Evolutionary conservation across 2,797 vertebrate species (phyloP), one percentile per base, ranked within the genome.

Genomic region (Knipowitschia caucasica): DNA sequence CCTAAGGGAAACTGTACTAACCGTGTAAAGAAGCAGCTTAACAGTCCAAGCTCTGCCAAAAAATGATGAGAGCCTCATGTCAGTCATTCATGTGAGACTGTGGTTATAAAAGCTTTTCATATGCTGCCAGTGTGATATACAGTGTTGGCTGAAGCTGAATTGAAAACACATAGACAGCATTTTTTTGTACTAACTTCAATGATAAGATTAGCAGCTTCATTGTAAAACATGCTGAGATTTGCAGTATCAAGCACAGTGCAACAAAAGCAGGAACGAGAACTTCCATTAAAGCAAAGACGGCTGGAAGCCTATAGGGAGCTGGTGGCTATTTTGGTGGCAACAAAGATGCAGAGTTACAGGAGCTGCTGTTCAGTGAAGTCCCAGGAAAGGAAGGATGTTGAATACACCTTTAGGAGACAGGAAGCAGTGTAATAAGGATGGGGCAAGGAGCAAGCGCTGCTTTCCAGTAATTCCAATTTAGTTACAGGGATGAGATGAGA

Each of bases 321-420:
- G 59, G 58, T 33, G 74, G 73, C 80, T 81, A 81, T 86, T 88
- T 87, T 68, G 72, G 82, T 74, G 61, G 74, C 61, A 73, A 70
- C 65, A 72, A 69, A 76, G 64, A 73, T 50, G 18, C 47, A 57
- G 66, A 62, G 66, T 64, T 72, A 63, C 39, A 78, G 62, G 64
- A 65, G n/a, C 64, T 50, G 56, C 56, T 24, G 17, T 54, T 80
- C 67, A 57, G 68, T 27, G 54, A 63, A 82, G 67, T 67, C 78
- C 78, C 63, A 24, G 55, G 42, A 68, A 60, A 63, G 59, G 62
- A 59, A 62, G 59, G 64, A 56, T 59, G 70, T 62, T 58, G 38
- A 56, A 64, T 6, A 31, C 62, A 65, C 38, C 30, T n/a, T 43
- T 50, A 36, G 17, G 58, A 53, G 63, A 71, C 51, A 59, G 60